These are phyloP conservation scores for Tachina fera DNA, from an alignment of 2,888 invertebrate species.

Conservation along the genomic window DNA sequence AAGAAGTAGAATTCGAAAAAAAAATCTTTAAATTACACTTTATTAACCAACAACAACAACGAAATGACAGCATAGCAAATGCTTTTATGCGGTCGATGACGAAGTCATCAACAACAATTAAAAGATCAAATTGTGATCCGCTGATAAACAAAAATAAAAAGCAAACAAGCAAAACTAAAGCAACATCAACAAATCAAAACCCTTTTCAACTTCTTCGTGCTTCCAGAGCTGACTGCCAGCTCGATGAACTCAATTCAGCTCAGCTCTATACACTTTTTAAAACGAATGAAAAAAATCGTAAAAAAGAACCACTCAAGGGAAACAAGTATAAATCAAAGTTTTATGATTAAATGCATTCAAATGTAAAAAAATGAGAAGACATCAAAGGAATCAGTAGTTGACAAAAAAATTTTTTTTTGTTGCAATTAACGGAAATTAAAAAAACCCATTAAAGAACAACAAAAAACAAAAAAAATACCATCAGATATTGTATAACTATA, in stretches of 20 bases:
- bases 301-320: constrained; percentile 58
- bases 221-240: neutral
- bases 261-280: constrained; percentile 30
- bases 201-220: constrained; percentile 31
- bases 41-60: constrained; percentile 40
- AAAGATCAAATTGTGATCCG: constrained; percentile 71
- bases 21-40: constrained; percentile 53
- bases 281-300: constrained; percentile 6
- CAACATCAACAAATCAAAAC: constrained; percentile 46
- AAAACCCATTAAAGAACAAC: neutral
- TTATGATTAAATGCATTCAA: constrained; percentile 69
- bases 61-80: constrained; percentile 32
- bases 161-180: constrained; percentile 1
- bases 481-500: too few relatives aligned
- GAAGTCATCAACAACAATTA: constrained; percentile 70
- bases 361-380: constrained; percentile 46
- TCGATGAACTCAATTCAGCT: constrained; percentile 55
- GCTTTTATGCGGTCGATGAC: constrained; percentile 56
- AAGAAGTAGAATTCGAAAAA: constrained; percentile 34
- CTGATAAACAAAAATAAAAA: constrained; percentile 53
- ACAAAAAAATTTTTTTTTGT: constrained; percentile 13
- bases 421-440: neutral
- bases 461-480: too few relatives aligned
- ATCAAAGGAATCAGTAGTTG: constrained; percentile 51
- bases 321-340: constrained; percentile 67